Evolutionary conservation across 2,797 vertebrate genomes (phyloP), one percentile per base, ranked within the genome.

Genomic region (Masticophis lateralis): DNA sequence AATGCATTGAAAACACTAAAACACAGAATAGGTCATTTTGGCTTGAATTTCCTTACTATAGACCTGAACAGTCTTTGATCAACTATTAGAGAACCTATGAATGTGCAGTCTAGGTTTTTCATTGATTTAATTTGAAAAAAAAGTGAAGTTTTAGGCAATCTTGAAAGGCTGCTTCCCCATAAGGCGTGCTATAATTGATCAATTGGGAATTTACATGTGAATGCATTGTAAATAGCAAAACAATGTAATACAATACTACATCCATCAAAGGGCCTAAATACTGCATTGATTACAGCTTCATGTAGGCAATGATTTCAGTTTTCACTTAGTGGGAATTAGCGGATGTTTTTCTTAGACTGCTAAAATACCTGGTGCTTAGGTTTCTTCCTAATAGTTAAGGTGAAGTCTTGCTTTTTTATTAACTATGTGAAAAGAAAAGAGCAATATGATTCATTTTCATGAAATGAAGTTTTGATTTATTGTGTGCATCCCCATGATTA

Each of bases 401-500:
- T 63, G 59, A 86, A 91, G 47, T 51, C 20, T 61, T 57, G 28
- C 43, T 32, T 86, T 53, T 37, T 47, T 79, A 13, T 63, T 87
- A 37, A 55, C 7, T 55, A 25, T 56, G 47, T 55, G 60, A 32
- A 91, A 87, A 14, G 61, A 92, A 14, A 92, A n/a, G 32, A 91
- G 28, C 27, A 91, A 43, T 27, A 83, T 79, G 53, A 28, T 92
- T 66, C 63, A 79, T 91, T 60, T 91, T 91, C 56, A 60, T 63
- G 18, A 32, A 57, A 86, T 56, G 53, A 22, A 88, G 51, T 88
- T 69, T 2, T 3, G 14, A 32, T 1, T 4, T 89, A 0, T 13
- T 94, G 83, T 93, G 22, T 60, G 79, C 25, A 56, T 93, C 91
- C 61, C 60, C 60, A 47, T 53, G 61, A 87, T 69, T 83, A 22